These are phyloP conservation scores for Pelochelys cantorii DNA, from an alignment of 2,797 vertebrate genomes.

Conservation along the genomic window DNA sequence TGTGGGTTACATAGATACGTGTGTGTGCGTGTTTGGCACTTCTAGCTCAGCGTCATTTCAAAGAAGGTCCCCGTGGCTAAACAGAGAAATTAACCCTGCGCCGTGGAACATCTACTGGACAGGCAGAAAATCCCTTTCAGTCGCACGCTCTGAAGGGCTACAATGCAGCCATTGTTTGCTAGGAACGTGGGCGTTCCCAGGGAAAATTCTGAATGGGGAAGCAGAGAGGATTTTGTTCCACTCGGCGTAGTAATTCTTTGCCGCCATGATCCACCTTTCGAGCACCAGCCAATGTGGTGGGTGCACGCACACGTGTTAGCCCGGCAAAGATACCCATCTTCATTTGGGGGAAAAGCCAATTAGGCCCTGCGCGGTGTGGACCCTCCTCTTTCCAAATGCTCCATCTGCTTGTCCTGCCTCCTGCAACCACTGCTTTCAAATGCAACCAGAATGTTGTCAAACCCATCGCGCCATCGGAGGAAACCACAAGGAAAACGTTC, in stretches of 20 bases:
- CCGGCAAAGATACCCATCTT: neutral
- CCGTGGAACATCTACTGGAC: neutral
- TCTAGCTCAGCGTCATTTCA: neutral
- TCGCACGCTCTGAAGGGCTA: neutral
- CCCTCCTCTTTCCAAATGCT: neutral
- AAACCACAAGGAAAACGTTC: conserved; percentile 61
- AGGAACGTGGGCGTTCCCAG: neutral
- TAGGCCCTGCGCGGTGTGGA: neutral
- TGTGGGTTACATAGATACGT: too few species aligned
- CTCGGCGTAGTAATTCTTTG: neutral
- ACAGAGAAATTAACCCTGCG: conserved; percentile 40
- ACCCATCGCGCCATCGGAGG: neutral
- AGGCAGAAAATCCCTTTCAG: conserved; percentile 17
- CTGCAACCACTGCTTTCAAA: conserved; percentile 7
- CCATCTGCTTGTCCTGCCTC: neutral
- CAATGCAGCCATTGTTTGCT: neutral
- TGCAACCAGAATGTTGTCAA: conserved; percentile 47
- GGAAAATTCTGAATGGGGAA: neutral
- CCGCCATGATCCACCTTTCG: neutral
- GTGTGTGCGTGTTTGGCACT: neutral
- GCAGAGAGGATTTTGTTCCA: neutral
- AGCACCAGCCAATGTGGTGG: neutral
- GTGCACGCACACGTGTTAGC: neutral
- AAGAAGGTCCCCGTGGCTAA: conserved; percentile 37
- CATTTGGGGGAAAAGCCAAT: neutral